A percentile compares a stretch with the other conserved stretches of the same genome.
These are phyloP conservation scores for Coenobita brevimanus DNA, from an alignment of 1,140 invertebrate genomes.

Conservation along the genomic window DNA sequence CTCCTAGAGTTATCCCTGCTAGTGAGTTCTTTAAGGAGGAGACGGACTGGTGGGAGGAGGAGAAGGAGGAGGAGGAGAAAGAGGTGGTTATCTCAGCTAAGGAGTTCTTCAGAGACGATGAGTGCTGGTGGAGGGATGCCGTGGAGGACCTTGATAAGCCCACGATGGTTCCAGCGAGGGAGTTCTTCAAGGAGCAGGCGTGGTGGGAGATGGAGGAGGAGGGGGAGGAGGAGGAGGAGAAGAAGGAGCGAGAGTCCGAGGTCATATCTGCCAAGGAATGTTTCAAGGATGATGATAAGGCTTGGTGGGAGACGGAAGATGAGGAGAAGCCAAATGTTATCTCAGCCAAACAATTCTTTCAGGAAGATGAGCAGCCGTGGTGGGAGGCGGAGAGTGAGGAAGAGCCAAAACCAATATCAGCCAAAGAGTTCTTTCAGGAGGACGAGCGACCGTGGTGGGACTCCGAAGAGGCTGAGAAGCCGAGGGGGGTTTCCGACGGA, in stretches of 20 bases:
- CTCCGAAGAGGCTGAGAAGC: slow-evolving; percentile 23
- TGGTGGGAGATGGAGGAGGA: slow-evolving; percentile 9
- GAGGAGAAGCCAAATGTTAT: background rate
- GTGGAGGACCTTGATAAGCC: slow-evolving; percentile 23
- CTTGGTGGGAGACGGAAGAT: background rate
- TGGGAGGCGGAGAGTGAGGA: slow-evolving; percentile 8
- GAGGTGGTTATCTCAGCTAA: background rate
- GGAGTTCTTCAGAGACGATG: slow-evolving; percentile 34
- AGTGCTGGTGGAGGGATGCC: slow-evolving; percentile 49
- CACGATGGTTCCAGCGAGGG: slow-evolving; percentile 25
- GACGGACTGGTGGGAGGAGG: slow-evolving; percentile 33
- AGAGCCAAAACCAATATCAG: background rate
- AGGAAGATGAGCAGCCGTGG: slow-evolving; percentile 26
- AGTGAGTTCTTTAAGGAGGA: slow-evolving; percentile 35
- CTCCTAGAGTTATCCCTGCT: background rate
- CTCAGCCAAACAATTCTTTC: slow-evolving; percentile 8
- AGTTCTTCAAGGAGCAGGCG: slow-evolving; percentile 40
- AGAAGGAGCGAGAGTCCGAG: background rate
- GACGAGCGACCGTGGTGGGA: slow-evolving; percentile 35
- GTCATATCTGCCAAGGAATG: slow-evolving; percentile 23
- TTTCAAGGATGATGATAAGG: background rate
- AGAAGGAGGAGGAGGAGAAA: slow-evolving; percentile 8
- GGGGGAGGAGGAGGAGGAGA: slow-evolving; percentile 13
- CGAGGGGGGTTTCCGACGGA: slow-evolving; percentile 18
- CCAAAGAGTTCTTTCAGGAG: slow-evolving; percentile 30